Percentiles rank a stretch among this genome's conserved stretches.
These are phyloP conservation scores for Polydesmus complanatus DNA, from an alignment of 2,888 invertebrate species.

Conservation along the genomic window DNA sequence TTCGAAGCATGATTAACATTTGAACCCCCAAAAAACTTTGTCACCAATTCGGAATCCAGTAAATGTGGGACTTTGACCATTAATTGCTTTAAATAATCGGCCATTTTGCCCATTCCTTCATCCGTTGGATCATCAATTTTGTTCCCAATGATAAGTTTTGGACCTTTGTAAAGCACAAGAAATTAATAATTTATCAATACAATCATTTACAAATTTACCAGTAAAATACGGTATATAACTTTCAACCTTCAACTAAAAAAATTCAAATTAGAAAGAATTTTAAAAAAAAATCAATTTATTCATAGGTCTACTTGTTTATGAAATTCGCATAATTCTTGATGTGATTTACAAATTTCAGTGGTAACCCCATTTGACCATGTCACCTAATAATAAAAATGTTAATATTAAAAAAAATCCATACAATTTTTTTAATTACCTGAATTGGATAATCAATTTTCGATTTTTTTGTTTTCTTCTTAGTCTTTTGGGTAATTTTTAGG, in stretches of 20 bases:
- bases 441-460: conserved; percentile 10
- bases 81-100: conserved; percentile 11
- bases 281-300: too few species aligned
- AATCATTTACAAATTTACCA: neutral
- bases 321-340: conserved; percentile 28
- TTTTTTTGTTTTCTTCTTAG: conserved; percentile 13
- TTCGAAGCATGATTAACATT: too few species aligned
- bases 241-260: neutral
- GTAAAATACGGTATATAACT: conserved; percentile 3
- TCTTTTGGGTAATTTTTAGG: conserved; percentile 6
- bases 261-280: too few species aligned
- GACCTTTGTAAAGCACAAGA: neutral
- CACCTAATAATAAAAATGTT: conserved; percentile 25
- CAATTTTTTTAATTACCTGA: conserved; percentile 10
- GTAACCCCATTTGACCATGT: conserved; percentile 29
- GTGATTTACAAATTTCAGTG: conserved; percentile 27
- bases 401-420: neutral
- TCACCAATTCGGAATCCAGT: conserved; percentile 7
- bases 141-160: neutral
- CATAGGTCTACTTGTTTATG: conserved; percentile 25
- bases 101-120: conserved; percentile 4
- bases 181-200: neutral
- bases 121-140: conserved; percentile 5
- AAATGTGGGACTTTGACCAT: conserved; percentile 11
- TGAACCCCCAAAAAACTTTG: conserved; percentile 3